Base-by-base conservation (phyloP, 2,888 invertebrate genomes). In the Mesodorylaimus sp. region DNA sequence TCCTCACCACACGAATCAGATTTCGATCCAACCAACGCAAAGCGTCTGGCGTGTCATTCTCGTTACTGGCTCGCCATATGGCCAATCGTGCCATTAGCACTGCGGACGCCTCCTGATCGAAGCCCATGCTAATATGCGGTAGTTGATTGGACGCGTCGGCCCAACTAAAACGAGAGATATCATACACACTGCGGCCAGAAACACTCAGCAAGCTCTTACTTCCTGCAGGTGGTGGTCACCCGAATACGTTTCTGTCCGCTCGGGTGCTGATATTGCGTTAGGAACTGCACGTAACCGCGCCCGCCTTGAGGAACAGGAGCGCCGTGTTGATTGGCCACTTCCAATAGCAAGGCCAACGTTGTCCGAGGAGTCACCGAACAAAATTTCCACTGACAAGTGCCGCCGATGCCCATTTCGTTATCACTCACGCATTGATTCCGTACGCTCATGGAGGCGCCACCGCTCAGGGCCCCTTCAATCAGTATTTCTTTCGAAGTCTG, bases 351-450 rank as follows among this genome's bases (percentile, higher is more conserved):
- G 2, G 83, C 86, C 64, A 87, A 79, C 0, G 95, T 93, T 19
- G 86, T 81, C 63, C 83, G 85, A 0, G 95, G 91, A 41, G 79
- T 83, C 25, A 97, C 74, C 0, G 88, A 81, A 69, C 95, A 93
- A 73, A 97, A 79, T 71, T 95, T 95, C 97, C 97, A 99, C 65
- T 93, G 89, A 53, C 84, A 83, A 0, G 97, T 99, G 59, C 86
- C 87, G 29, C 93, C 95, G 73, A 95, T 80, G 50, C 97, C 97
- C 60, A 95, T 83, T 73, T 97, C 97, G 55, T 84, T 85, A 66
- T 99, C 97, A 0, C 91, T 85, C 47, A 97, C 91, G 60, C 80
- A 79, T 1, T 84, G 78, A 44, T 84, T 84, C 68, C 93, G 93
- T 54, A 85, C 81, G 62, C 87, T 86, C 56, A 88, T 73, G 0